Conservation (phyloP, 1,140 invertebrate species). For the Drosophila pandora region DNA sequence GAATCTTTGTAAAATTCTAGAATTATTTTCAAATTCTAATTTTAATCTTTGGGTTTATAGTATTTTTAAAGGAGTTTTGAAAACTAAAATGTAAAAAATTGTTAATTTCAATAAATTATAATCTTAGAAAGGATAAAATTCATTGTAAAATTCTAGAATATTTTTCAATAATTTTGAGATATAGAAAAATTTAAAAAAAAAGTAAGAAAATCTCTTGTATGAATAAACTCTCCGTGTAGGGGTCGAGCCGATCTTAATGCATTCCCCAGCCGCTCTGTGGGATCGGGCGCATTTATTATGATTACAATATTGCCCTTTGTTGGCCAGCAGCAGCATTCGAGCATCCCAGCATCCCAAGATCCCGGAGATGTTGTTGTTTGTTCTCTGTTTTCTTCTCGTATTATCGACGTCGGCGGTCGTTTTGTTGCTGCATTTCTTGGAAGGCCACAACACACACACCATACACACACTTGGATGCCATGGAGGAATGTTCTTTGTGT, state of each 20-base stretch:
- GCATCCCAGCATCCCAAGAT: conserved; percentile 27
- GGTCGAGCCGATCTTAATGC: conserved; percentile 55
- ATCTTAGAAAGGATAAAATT: no score
- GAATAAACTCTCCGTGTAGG: background rate
- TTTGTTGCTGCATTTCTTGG: conserved; percentile 76
- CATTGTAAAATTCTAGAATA: no score
- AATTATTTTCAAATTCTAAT: no score
- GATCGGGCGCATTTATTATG: conserved; percentile 76
- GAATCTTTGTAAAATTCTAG: no score
- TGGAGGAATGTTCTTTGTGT: conserved; percentile 56
- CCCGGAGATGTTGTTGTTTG: conserved; percentile 34
- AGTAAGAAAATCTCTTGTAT: no score
- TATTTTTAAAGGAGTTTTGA: no score
- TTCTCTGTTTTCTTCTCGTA: conserved; percentile 48
- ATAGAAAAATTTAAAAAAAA: no score
- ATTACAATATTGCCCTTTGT: conserved; percentile 81
- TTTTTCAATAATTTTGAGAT: no score
- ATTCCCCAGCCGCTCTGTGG: conserved; percentile 51
- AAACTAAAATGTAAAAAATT: no score
- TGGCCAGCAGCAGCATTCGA: conserved; percentile 20
- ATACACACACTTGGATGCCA: conserved; percentile 20
- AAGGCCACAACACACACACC: conserved; percentile 60
- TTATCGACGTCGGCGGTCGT: conserved; percentile 73
- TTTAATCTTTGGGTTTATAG: no score
- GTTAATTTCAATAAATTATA: no score